These are phyloP conservation scores for Empidonax traillii DNA, from an alignment of 2,113 vertebrate species.

Conservation along the genomic window DNA sequence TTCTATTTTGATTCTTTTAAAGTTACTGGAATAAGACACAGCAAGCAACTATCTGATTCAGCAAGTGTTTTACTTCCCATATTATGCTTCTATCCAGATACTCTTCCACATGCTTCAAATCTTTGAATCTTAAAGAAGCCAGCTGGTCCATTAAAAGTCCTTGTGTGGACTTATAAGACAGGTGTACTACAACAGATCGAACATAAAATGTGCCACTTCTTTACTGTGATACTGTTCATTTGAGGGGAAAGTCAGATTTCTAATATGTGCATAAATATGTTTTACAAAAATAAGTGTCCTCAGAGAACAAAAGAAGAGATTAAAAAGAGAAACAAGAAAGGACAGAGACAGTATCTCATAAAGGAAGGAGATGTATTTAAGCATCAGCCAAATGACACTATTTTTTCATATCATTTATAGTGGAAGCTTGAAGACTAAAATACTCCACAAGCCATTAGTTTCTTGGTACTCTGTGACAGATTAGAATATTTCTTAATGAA, in stretches of 20 bases:
- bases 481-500: conserved; percentile 72
- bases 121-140: conserved; percentile 54
- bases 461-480: conserved; percentile 45
- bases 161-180: not conserved
- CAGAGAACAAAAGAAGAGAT: conserved; percentile 48
- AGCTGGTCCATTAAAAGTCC: conserved; percentile 36
- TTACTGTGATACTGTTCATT: conserved; percentile 53
- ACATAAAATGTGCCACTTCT: conserved; percentile 32
- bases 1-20: not conserved
- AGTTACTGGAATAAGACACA: conserved; percentile 25
- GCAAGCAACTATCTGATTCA: not conserved
- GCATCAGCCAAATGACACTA: conserved; percentile 50
- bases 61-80: conserved; percentile 50
- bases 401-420: conserved; percentile 60
- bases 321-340: conserved; percentile 19
- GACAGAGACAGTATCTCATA: not conserved
- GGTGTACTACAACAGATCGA: conserved; percentile 28
- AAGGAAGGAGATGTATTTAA: conserved; percentile 45
- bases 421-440: conserved; percentile 64
- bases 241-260: conserved; percentile 56
- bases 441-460: conserved; percentile 62
- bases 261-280: conserved; percentile 31
- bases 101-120: conserved; percentile 49
- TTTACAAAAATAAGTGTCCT: conserved; percentile 48
- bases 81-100: conserved; percentile 48